phyloP scores from a whole-genome alignment of 2,113 vertebrate genomes.

The Solea senegalensis region DNA sequence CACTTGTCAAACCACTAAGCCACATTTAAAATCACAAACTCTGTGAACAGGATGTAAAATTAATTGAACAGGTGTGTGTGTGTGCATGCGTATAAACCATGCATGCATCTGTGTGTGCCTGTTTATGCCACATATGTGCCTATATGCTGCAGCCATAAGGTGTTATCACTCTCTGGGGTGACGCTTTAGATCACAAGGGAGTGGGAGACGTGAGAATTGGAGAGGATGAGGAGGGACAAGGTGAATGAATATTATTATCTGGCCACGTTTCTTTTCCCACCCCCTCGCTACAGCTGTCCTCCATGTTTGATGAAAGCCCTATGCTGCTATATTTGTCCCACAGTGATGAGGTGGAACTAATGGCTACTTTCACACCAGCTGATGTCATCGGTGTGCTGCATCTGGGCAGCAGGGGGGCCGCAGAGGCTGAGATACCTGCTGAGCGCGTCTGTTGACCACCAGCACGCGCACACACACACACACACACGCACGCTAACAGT shows the following conservation, averaged over 20 bases:
- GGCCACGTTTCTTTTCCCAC: conserved; percentile 70
- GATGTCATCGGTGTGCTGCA: conserved; percentile 75
- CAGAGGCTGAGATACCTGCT: conserved; percentile 54
- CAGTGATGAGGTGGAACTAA: conserved; percentile 81
- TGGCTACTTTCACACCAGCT: conserved; percentile 75
- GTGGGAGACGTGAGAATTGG: conserved; percentile 49
- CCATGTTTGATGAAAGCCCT: conserved; percentile 70
- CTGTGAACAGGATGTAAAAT: conserved; percentile 14
- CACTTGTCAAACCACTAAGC: conserved; percentile 28
- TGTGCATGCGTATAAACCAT: not conserved
- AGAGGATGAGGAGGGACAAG: conserved; percentile 40
- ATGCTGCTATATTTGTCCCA: conserved; percentile 76
- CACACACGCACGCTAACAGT: conserved; percentile 8
- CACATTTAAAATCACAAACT: not conserved
- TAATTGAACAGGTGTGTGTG: conserved; percentile 38
- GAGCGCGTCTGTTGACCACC: conserved; percentile 48
- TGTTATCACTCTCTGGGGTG: conserved; percentile 54
- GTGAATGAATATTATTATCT: conserved; percentile 75
- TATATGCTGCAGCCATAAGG: conserved; percentile 38
- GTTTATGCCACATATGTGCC: conserved; percentile 24
- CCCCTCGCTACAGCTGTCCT: conserved; percentile 78
- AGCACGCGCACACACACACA: conserved; percentile 2
- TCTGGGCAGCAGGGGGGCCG: conserved; percentile 45
- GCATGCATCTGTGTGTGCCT: not conserved
- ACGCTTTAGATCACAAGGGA: conserved; percentile 44